Base-by-base conservation (phyloP, 2,113 vertebrate genomes). In the Macaca nemestrina region DNA sequence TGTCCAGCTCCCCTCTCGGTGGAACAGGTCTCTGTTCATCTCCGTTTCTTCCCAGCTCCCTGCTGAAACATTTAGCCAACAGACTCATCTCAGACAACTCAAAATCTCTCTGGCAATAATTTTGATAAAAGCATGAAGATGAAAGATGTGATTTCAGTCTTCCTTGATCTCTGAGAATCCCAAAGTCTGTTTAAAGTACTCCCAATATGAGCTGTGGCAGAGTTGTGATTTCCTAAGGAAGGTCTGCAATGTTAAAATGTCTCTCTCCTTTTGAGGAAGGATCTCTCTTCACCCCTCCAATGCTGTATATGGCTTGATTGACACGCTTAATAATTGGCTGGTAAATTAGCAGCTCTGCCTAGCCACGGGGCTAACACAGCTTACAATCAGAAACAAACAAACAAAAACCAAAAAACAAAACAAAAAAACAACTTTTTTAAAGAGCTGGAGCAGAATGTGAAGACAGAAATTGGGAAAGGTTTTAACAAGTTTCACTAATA, bases 51-150 rank as follows among this genome's bases (percentile, higher is more conserved):
- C 84, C n/a, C 27, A 14, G 38, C 32, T 76, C 52, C 70, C 38
- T 30, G 32, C 30, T 14, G 57, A 86, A 48, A 50, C 70, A 61
- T 78, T 50, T 8, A 83, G 55, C 61, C 35, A 67, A 82, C 2
- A n/a, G 20, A 70, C 13, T 27, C 18, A 22, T 8, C 75, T 82
- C 27, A 35, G 38, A 52, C 22, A 35, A 82, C 43, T 52, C 84
- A 23, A 43, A 17, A 38, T 38, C 18, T 70, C 35, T 50, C 92
- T 27, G 38, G 52, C 73, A 67, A 70, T 61, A 30, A 30, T 38
- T 83, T 20, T 32, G 40, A 95, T 52, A 76, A 93, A 80, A n/a
- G 73, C 73, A 35, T 38, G n/a, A 89, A 73, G 72, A 78, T 9
- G 61, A 57, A 72, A 93, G 84, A 81, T 70, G 64, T 1, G 43